Evolutionary conservation across 92 coral and sea anemone genomes (phyloP), one percentile per base, ranked within the genome.

Genomic region (Paramuricea clavata): DNA sequence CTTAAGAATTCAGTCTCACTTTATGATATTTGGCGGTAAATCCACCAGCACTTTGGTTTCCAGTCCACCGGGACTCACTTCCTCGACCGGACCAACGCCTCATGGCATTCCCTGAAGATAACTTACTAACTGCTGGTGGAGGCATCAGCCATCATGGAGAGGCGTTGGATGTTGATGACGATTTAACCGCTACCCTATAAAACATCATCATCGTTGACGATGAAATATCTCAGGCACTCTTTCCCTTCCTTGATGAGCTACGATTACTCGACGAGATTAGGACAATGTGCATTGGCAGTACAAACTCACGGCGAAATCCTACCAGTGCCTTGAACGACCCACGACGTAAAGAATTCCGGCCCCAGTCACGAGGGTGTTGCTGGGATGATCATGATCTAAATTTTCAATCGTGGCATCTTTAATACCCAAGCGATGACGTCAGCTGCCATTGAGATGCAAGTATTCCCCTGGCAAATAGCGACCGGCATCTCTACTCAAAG

Each of bases 111-210:
- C 67, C 54, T 47, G 84, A 83, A 39, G 92, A 91, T 44, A 88
- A 79, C 23, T 47, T 91, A 17, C 82, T 89, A 19, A 79, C 88
- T 21, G 90, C 60, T 23, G 32, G 39, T 49, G 54, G 94, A 76
- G 87, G 39, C n/a, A 65, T 92, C 49, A 59, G 88, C 47, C 92
- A 92, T 71, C 92, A 92, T 52, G 90, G 92, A 12, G 90, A 91
- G 17, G 54, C 80, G 0, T 83, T 89, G 17, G 50, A 83, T 19
- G 89, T n/a, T 5, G 91, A 92, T 43, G 91, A 92, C 59, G 91
- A 86, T 49, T 73, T 89, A 33, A 61, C 78, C 32, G 93, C 88
- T 0, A 79, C 87, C 79, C 81, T 92, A 19, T 86, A 92, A 68
- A 92, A 92, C 88, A 90, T 76, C 22, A 69, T 90, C 7, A 72